Percentiles rank a stretch among this genome's conserved stretches.
phyloP scores from a whole-genome alignment of 1,140 invertebrate genomes.

The Chrysopa pallens region DNA sequence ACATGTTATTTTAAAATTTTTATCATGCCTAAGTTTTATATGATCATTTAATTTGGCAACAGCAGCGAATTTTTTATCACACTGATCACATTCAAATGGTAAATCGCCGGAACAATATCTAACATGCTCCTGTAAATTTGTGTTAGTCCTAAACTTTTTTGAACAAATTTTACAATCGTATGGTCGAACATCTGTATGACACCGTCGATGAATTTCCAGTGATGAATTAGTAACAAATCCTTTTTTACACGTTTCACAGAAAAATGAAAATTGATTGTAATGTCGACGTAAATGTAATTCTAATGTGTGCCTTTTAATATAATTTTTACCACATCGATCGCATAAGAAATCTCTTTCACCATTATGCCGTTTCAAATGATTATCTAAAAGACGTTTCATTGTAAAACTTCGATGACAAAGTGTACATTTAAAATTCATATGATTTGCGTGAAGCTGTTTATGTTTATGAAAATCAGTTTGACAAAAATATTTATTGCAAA shows the following conservation, averaged over 20 bases:
- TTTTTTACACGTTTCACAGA: conserved; percentile 4
- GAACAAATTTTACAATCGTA: conserved; percentile 8
- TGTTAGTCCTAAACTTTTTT: conserved; percentile 8
- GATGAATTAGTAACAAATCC: not conserved
- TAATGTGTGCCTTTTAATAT: conserved; percentile 1
- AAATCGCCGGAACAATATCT: conserved; percentile 15
- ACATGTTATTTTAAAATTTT: conserved; percentile 18
- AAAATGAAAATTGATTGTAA: conserved; percentile 1
- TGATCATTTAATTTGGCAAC: conserved; percentile 17
- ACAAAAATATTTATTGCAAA: not conserved
- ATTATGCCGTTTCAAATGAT: conserved; percentile 1
- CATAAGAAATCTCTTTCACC: conserved; percentile 7
- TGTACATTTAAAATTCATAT: not conserved
- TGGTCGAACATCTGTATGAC: not conserved
- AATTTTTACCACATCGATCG: conserved; percentile 8
- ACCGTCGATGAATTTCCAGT: not conserved
- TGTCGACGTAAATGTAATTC: not conserved
- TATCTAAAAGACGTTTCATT: not conserved
- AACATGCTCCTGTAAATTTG: conserved; percentile 15
- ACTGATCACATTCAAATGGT: conserved; percentile 15
- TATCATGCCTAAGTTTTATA: conserved; percentile 16
- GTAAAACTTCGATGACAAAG: not conserved
- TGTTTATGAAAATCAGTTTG: not conserved
- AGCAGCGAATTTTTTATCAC: conserved; percentile 17
- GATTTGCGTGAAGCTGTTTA: not conserved